Conservation (phyloP, 2,797 vertebrate species). For the Buceros bicornis region DNA sequence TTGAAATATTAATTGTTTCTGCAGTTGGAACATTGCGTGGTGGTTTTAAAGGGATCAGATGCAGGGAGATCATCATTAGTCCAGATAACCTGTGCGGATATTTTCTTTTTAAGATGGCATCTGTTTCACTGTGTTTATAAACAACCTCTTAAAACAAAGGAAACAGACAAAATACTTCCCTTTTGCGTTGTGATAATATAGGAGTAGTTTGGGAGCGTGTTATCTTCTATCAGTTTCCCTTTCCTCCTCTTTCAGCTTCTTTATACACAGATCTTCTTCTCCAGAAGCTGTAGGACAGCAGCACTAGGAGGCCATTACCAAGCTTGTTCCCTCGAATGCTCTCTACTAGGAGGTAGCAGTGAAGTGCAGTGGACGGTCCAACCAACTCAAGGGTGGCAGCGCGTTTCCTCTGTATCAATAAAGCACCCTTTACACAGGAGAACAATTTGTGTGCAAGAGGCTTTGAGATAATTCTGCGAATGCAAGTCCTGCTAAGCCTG, state of each 20-base stretch:
- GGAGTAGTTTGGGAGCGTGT: not conserved
- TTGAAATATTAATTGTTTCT: constrained; percentile 40
- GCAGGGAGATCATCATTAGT: not conserved
- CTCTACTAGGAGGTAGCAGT: constrained; percentile 6
- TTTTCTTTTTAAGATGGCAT: not conserved
- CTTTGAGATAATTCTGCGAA: constrained; percentile 57
- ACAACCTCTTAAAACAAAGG: not conserved
- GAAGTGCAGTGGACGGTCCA: not conserved
- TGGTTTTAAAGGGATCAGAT: not conserved
- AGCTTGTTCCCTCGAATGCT: constrained; percentile 39
- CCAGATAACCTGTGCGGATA: not conserved
- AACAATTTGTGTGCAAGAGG: constrained; percentile 33
- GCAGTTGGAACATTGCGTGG: not conserved
- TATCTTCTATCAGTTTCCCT: not conserved
- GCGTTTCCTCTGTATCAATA: not conserved
- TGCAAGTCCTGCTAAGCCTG: not conserved
- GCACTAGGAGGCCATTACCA: constrained; percentile 3
- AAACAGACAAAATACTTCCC: not conserved
- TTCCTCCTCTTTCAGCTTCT: not conserved
- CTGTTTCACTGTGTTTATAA: not conserved
- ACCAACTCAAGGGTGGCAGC: constrained; percentile 20
- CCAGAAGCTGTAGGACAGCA: not conserved
- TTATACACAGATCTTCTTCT: not conserved
- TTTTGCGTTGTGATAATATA: not conserved
- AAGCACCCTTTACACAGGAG: constrained; percentile 6